Evolutionary conservation across 2,888 invertebrate genomes (phyloP).

Genomic region (Cryptus viduatorius): DNA sequence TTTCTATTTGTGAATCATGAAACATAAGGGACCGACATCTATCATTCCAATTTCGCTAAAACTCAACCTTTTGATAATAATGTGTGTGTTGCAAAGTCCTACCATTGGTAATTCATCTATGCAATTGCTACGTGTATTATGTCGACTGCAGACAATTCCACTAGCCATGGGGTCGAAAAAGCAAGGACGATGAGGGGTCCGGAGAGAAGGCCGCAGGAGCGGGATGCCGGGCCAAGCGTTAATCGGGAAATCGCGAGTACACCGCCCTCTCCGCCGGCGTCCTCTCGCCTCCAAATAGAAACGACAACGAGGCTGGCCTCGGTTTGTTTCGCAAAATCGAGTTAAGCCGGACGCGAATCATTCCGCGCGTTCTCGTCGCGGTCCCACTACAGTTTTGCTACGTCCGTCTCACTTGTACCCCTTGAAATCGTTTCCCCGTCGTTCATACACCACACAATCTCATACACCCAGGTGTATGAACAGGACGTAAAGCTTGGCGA

Average conservation of each 20-base stretch:
- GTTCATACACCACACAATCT: conserved; percentile 8
- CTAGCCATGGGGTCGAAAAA: background rate
- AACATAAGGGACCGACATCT: background rate
- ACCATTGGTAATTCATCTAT: background rate
- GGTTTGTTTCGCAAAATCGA: conserved; percentile 64
- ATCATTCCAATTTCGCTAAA: background rate
- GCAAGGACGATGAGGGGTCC: background rate
- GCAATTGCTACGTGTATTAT: conserved; percentile 1
- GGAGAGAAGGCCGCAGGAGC: background rate
- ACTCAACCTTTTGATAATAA: background rate
- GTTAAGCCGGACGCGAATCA: conserved; percentile 62
- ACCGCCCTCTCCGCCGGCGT: conserved; percentile 4
- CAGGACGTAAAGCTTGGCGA: conserved; percentile 59
- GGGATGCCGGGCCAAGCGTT: conserved; percentile 38
- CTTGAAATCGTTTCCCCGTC: conserved; percentile 41
- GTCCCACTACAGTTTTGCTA: conserved; percentile 23
- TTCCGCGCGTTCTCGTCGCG: conserved; percentile 53
- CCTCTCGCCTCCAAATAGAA: conserved; percentile 16
- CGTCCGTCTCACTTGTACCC: conserved; percentile 3
- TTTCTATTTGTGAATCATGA: background rate
- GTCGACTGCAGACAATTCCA: background rate
- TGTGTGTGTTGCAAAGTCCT: background rate
- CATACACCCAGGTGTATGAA: conserved; percentile 28
- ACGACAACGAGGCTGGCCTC: conserved; percentile 50
- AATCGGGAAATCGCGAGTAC: conserved; percentile 66